Percentiles rank a stretch among this genome's conserved stretches.
Evolutionary conservation across 1,140 invertebrate genomes (phyloP).

Genomic region (Pygmarrhopalites habei): DNA sequence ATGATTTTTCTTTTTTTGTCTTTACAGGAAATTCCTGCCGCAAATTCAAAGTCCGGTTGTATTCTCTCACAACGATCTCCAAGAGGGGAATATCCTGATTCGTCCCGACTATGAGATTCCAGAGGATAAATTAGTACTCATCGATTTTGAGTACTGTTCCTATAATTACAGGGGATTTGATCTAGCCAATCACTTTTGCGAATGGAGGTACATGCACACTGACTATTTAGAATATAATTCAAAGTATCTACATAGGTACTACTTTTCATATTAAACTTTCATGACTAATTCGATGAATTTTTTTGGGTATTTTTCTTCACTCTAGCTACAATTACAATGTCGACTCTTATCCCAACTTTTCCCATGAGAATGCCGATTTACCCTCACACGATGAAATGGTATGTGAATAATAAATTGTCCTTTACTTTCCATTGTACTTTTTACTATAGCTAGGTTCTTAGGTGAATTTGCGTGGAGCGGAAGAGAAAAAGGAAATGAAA

Average conservation of each 20-base stretch:
- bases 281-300: constrained; percentile 90
- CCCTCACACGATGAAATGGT: constrained; percentile 75
- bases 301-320: constrained; percentile 93
- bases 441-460: not conserved
- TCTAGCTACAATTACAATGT: constrained; percentile 85
- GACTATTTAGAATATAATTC: constrained; percentile 64
- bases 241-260: too few relatives aligned
- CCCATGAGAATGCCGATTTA: constrained; percentile 57
- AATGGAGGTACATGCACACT: constrained; percentile 92
- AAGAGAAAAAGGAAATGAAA: not conserved
- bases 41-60: constrained; percentile 68
- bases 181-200: constrained; percentile 91
- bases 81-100: constrained; percentile 70
- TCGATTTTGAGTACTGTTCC: constrained; percentile 90
- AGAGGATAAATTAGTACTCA: constrained; percentile 56
- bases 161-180: constrained; percentile 93
- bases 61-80: constrained; percentile 96
- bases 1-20: too few relatives aligned
- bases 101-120: constrained; percentile 26
- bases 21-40: constrained; percentile 44
- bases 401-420: too few relatives aligned
- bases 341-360: constrained; percentile 68
- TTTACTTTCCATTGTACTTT: not conserved
- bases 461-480: not conserved
- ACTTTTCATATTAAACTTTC: constrained; percentile 91